Base-by-base conservation (phyloP, 2,797 vertebrate species). In the Labroides dimidiatus region DNA sequence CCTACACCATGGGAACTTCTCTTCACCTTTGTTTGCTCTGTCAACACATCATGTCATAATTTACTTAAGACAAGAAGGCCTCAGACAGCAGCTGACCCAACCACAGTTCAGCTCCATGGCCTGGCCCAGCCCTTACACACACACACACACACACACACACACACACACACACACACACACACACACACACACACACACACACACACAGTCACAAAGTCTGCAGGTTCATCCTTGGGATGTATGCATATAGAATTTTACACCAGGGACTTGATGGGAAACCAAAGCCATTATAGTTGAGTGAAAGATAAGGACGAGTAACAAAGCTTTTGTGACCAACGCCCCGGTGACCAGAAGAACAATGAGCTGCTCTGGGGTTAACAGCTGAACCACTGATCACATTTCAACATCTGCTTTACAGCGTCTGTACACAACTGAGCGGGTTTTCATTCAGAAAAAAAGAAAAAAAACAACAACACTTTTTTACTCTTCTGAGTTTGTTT, bases 1-100 rank as follows among this genome's bases (percentile, higher is more conserved):
- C 66, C 72, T 60, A 91, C 86, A 92, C 91, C 83, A 82, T 91
- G 88, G 81, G 87, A 91, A 90, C 39, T 53, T 67, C 73, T 71
- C 55, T 53, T 52, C 55, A 81, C 77, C 79, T 80, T 90, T 91
- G 90, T 92, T 62, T 86, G 52, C 37, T 66, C 80, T 81, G 84
- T 87, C 84, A 87, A 87, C 85, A 87, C 55, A 76, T 87, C 79
- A 59, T 81, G 81, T 88, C 82, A 88, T 88, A 65, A 91, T 84
- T 90, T 87, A 92, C 79, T 86, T 77, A 82, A 80, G 59, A 87
- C 78, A 87, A 72, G 51, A 64, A 53, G 6, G 39, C 7, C 23
- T 53, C 58, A 78, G 70, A 78, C 69, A 76, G 66, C 65, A 63
- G 52, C 23, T 14, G 2, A 19, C 54, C 23, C 63, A 37, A 20